These are phyloP conservation scores for Aphrocallistes beatrix DNA, from an alignment of 37 sponge, comb jelly and placozoan species.

Conservation along the genomic window DNA sequence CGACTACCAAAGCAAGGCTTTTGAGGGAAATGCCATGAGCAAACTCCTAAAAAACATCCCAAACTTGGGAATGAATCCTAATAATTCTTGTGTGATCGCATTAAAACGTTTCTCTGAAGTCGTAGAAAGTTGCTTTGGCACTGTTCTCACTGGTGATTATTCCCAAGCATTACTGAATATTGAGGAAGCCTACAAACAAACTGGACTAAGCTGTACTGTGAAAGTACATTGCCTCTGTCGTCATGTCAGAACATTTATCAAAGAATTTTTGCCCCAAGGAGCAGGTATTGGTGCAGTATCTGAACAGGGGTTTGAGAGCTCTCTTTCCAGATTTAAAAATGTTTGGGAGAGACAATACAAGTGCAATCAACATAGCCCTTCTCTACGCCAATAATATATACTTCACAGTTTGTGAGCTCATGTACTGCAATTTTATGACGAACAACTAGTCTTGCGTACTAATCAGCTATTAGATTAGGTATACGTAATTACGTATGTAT, in stretches of 20 bases:
- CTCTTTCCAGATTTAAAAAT: neutral
- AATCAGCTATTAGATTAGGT: too few species aligned
- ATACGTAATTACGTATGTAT: too few species aligned
- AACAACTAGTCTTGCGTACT: neutral
- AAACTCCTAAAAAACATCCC: neutral
- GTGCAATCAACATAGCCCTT: neutral
- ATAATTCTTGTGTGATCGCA: neutral
- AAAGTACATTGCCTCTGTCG: neutral
- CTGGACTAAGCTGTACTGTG: neutral
- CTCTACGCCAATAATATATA: neutral
- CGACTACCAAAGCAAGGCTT: neutral
- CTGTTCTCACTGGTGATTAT: neutral
- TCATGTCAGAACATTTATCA: neutral
- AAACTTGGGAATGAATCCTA: neutral
- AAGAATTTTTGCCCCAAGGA: neutral
- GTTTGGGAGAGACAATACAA: neutral
- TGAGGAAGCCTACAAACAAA: neutral
- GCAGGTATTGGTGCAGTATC: neutral
- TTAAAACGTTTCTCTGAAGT: neutral
- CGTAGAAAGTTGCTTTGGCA: neutral
- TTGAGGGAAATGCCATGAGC: neutral
- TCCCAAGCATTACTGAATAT: neutral
- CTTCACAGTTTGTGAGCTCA: slow-evolving; percentile 4
- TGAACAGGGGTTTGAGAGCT: slow-evolving; percentile 8
- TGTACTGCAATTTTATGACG: neutral